phyloP scores from a whole-genome alignment of 2,113 vertebrate species.

The Tretioscincus oriximinensis region DNA sequence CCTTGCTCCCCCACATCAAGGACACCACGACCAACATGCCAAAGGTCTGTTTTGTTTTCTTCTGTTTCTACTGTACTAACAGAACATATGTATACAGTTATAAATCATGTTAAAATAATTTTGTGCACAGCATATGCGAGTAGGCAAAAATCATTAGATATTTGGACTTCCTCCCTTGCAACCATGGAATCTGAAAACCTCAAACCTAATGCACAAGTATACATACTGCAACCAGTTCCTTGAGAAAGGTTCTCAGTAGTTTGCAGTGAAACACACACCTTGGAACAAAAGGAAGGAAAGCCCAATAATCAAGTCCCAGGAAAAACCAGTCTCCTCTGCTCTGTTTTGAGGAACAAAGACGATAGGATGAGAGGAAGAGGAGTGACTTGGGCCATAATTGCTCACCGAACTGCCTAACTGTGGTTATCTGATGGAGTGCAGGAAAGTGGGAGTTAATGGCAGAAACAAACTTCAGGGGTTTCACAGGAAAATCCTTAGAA shows the following conservation, averaged over 20 bases:
- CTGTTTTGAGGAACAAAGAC: neutral
- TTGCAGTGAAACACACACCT: neutral
- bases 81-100: slow-evolving; percentile 6
- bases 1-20: neutral
- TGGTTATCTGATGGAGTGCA: slow-evolving; percentile 2
- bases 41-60: neutral
- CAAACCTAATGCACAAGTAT: neutral
- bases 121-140: neutral
- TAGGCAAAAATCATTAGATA: neutral
- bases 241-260: neutral
- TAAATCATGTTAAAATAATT: slow-evolving; percentile 15
- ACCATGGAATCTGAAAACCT: slow-evolving; percentile 6
- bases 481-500: slow-evolving; percentile 38
- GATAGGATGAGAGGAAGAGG: neutral
- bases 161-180: neutral
- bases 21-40: slow-evolving; percentile 2
- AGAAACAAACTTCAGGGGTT: slow-evolving; percentile 34
- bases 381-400: neutral
- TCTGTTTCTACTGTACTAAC: slow-evolving; percentile 17
- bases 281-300: neutral
- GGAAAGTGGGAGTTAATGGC: slow-evolving; percentile 13
- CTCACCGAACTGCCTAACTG: neutral
- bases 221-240: neutral
- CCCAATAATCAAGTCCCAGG: fast-evolving
- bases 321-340: neutral